These are phyloP conservation scores for Tangara arthus DNA, from an alignment of 2,797 vertebrate genomes.

Conservation along the genomic window DNA sequence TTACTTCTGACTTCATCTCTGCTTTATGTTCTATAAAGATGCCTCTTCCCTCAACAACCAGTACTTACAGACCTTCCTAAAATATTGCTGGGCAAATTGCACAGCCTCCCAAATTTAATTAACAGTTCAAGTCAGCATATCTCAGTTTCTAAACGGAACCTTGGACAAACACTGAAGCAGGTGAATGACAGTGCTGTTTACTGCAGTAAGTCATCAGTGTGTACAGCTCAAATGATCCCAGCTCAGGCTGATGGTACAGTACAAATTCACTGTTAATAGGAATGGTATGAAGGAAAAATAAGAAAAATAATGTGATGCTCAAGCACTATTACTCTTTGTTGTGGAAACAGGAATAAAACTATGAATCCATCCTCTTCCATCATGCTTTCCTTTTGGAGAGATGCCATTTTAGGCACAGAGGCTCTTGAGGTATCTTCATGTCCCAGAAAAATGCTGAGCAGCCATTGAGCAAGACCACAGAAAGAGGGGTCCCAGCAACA, in stretches of 20 bases:
- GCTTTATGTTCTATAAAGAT: conserved; percentile 42
- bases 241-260: not conserved
- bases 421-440: not conserved
- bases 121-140: conserved; percentile 12
- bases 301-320: not conserved
- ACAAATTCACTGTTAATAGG: not conserved
- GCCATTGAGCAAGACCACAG: not conserved
- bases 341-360: not conserved
- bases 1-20: conserved; percentile 28
- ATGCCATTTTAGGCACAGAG: not conserved
- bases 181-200: not conserved
- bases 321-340: not conserved
- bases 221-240: not conserved
- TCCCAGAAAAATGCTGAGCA: not conserved
- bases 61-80: conserved; percentile 19
- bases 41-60: not conserved
- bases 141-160: conserved; percentile 8
- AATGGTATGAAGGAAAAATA: not conserved
- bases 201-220: not conserved
- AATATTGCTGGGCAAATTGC: conserved; percentile 33
- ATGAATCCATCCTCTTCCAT: not conserved
- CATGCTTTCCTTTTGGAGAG: not conserved
- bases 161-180: not conserved
- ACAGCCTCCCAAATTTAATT: conserved; percentile 33
- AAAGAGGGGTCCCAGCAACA: not conserved